Percentiles rank a stretch among this genome's conserved stretches.
phyloP scores from a whole-genome alignment of 2,113 vertebrate species.

The Callithrix jacchus region DNA sequence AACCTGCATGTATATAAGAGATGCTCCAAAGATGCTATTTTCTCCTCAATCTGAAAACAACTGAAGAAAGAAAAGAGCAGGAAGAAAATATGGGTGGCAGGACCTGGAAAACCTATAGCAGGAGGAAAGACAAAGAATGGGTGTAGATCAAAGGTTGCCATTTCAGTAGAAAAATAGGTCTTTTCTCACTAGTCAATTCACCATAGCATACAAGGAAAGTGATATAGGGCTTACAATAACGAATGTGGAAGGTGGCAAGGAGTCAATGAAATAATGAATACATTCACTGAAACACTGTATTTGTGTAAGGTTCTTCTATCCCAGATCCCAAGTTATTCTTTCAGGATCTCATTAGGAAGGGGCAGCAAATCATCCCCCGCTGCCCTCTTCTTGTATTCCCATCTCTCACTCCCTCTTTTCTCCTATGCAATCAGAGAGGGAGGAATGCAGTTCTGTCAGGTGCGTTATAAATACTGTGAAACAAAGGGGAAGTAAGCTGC shows the following conservation, averaged over 20 bases:
- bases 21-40: neutral
- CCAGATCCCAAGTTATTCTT: neutral
- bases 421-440: neutral
- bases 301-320: neutral
- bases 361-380: neutral
- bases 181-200: neutral
- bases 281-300: neutral
- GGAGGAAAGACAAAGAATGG: neutral
- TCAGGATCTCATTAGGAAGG: neutral
- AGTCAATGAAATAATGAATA: neutral
- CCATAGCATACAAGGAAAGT: neutral
- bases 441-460: neutral
- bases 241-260: neutral
- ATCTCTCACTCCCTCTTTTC: neutral
- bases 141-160: neutral
- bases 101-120: neutral
- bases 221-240: neutral
- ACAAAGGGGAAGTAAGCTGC: neutral
- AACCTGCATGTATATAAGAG: neutral
- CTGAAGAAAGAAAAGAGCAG: conserved; percentile 7
- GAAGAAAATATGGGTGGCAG: neutral
- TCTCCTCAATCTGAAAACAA: neutral
- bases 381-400: neutral
- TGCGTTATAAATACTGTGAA: conserved; percentile 56
- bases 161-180: neutral